Percentiles rank a stretch among this genome's conserved stretches.
phyloP scores from a whole-genome alignment of 1,140 invertebrate species.

The Dreissena rostriformis region DNA sequence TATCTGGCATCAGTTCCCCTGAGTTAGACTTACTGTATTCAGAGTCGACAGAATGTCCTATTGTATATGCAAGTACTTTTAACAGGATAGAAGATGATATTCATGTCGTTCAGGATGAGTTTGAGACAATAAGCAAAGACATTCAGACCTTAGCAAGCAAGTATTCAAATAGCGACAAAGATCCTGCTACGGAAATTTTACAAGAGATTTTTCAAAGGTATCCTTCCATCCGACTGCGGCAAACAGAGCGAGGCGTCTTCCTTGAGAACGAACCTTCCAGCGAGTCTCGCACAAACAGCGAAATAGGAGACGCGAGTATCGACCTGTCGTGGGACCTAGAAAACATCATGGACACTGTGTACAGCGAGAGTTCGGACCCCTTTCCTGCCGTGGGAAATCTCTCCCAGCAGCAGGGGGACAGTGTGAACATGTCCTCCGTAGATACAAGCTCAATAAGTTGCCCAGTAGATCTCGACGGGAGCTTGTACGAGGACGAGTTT shows the following conservation, averaged over 20 bases:
- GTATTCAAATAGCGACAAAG: slow-evolving; percentile 63
- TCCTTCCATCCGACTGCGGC: slow-evolving; percentile 44
- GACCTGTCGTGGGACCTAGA: slow-evolving; percentile 68
- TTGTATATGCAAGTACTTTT: slow-evolving; percentile 61
- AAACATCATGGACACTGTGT: slow-evolving; percentile 33
- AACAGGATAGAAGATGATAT: slow-evolving; percentile 74
- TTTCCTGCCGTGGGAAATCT: background rate
- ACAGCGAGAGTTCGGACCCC: slow-evolving; percentile 26
- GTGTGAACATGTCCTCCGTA: background rate
- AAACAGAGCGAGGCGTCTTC: slow-evolving; percentile 28
- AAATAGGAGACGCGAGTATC: slow-evolving; percentile 16
- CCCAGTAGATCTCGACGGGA: slow-evolving; percentile 30
- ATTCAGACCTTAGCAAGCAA: slow-evolving; percentile 34
- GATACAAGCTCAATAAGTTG: slow-evolving; percentile 30
- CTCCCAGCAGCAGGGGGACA: background rate
- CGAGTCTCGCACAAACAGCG: background rate
- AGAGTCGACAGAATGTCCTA: slow-evolving; percentile 57
- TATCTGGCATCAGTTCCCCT: slow-evolving; percentile 60
- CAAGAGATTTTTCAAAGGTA: slow-evolving; percentile 44
- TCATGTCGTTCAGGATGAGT: slow-evolving; percentile 73
- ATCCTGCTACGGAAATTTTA: slow-evolving; percentile 24
- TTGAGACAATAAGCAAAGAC: slow-evolving; percentile 68
- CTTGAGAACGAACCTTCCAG: background rate
- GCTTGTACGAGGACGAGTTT: slow-evolving; percentile 46
- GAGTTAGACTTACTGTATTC: slow-evolving; percentile 64